Evolutionary conservation across 1,140 invertebrate genomes (phyloP).

Genomic region (Heterodera schachtii): DNA sequence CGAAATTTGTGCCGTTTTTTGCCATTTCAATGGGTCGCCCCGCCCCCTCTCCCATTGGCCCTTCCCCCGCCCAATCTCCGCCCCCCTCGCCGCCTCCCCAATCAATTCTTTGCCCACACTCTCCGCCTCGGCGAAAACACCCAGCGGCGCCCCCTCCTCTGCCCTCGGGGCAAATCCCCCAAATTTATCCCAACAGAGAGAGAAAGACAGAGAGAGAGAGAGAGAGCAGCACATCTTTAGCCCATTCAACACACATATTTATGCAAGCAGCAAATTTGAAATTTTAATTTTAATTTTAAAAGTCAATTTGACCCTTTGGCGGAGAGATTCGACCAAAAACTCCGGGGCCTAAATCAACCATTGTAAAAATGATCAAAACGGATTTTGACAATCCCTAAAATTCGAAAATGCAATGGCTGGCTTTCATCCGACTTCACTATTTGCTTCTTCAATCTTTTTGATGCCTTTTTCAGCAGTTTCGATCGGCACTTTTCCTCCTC

Average conservation of each 20-base stretch:
- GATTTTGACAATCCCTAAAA: too few relatives aligned
- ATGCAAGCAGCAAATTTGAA: too few relatives aligned
- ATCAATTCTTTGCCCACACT: slow-evolving; percentile 1
- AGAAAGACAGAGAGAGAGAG: not conserved
- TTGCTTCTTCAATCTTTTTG: not conserved
- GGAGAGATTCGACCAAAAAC: too few relatives aligned
- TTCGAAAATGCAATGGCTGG: too few relatives aligned
- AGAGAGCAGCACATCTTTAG: too few relatives aligned
- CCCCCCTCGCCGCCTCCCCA: not conserved
- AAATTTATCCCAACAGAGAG: not conserved
- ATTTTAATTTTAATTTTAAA: too few relatives aligned
- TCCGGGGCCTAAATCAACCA: too few relatives aligned
- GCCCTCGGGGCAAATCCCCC: not conserved
- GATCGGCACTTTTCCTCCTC: too few relatives aligned
- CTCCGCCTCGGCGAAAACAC: not conserved
- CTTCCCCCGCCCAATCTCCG: not conserved
- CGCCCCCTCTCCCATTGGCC: not conserved
- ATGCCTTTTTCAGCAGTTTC: not conserved
- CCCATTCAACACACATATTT: too few relatives aligned
- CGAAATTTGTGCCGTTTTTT: not conserved
- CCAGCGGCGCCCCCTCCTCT: not conserved
- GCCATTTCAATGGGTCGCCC: not conserved
- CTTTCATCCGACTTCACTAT: too few relatives aligned
- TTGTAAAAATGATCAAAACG: too few relatives aligned
- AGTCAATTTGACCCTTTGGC: too few relatives aligned